phyloP scores from a whole-genome alignment of 2,888 invertebrate genomes.

The Thereva nobilitata region DNA sequence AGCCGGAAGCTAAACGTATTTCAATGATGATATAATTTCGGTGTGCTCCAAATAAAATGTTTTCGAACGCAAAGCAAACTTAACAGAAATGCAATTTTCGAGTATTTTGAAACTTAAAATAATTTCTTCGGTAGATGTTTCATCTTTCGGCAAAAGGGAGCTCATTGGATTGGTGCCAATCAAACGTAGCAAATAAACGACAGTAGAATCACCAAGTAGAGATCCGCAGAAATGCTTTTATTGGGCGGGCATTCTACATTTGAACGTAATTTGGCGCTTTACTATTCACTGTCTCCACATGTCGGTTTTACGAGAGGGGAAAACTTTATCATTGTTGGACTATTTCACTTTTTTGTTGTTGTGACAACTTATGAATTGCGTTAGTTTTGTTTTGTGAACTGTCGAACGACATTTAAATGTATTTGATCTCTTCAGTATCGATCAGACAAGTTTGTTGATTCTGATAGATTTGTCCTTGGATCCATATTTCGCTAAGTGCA shows the following conservation, averaged over 20 bases:
- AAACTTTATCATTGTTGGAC: constrained; percentile 44
- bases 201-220: constrained; percentile 15
- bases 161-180: constrained; percentile 22
- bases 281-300: constrained; percentile 8
- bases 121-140: constrained; percentile 4
- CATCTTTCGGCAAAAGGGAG: background rate
- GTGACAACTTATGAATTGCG: background rate
- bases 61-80: background rate
- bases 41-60: background rate
- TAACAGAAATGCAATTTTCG: background rate
- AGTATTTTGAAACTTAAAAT: background rate
- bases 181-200: constrained; percentile 19
- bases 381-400: too few species aligned
- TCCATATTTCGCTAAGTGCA: too few species aligned
- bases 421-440: too few species aligned
- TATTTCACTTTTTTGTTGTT: constrained; percentile 21
- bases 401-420: too few species aligned
- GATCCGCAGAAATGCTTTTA: constrained; percentile 22
- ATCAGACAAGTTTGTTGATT: too few species aligned
- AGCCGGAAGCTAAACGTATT: background rate
- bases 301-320: constrained; percentile 18
- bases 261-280: constrained; percentile 18
- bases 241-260: constrained; percentile 20
- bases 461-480: too few species aligned
- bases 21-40: background rate